Conservation (phyloP, 2,113 vertebrate genomes). For the Phylloscopus trochiloides region DNA sequence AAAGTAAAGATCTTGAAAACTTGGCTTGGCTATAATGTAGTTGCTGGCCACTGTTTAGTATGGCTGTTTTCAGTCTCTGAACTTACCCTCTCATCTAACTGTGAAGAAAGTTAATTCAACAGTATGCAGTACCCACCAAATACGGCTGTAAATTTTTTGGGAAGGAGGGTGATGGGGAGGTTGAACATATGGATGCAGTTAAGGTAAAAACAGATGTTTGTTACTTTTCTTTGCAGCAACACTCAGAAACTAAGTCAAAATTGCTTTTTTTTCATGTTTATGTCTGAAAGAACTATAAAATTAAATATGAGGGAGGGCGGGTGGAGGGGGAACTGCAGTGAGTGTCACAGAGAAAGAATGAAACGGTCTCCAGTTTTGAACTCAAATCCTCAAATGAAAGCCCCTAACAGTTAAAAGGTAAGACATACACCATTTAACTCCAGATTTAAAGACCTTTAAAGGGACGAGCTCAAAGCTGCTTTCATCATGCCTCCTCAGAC, state of each 20-base stretch:
- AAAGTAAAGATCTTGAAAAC: neutral
- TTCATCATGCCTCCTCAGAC: neutral
- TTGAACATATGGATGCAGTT: conserved; percentile 78
- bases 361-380: conserved; percentile 19
- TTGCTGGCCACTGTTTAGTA: conserved; percentile 29
- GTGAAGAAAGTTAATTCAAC: conserved; percentile 70
- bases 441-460: conserved; percentile 29
- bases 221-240: conserved; percentile 74
- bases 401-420: conserved; percentile 15
- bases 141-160: conserved; percentile 70
- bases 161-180: conserved; percentile 57
- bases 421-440: conserved; percentile 5
- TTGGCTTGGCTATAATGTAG: neutral
- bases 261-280: conserved; percentile 72
- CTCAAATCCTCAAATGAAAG: conserved; percentile 29
- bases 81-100: conserved; percentile 53
- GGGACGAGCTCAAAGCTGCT: neutral
- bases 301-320: conserved; percentile 51
- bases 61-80: conserved; percentile 30
- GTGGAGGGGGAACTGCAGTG: conserved; percentile 37
- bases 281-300: conserved; percentile 73
- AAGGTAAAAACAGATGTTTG: conserved; percentile 76
- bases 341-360: conserved; percentile 59
- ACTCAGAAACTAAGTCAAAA: conserved; percentile 71
- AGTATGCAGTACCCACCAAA: conserved; percentile 53